Conservation (phyloP, 2,888 invertebrate genomes). For the Corythucha ciliata region DNA sequence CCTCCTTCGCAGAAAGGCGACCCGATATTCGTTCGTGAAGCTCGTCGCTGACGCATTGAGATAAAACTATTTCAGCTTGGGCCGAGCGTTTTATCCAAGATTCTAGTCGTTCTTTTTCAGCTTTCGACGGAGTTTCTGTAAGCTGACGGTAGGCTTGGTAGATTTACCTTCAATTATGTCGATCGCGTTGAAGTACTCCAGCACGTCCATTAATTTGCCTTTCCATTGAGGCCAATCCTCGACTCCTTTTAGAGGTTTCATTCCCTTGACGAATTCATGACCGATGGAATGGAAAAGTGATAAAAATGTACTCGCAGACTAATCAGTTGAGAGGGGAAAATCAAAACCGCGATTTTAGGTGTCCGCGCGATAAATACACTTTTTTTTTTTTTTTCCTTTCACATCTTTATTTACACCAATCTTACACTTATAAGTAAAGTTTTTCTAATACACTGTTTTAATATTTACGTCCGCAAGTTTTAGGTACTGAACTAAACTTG, state of each 20-base stretch:
- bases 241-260: constrained; percentile 15
- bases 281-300: neutral
- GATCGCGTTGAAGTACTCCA: no score
- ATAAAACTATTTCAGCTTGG: constrained; percentile 22
- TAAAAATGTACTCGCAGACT: neutral
- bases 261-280: constrained; percentile 9
- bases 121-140: constrained; percentile 1
- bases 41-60: constrained; percentile 19
- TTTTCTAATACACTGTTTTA: no score
- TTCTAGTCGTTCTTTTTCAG: constrained; percentile 1
- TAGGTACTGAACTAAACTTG: no score
- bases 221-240: constrained; percentile 11
- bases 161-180: no score
- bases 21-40: constrained; percentile 10
- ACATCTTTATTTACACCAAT: no score
- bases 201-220: neutral
- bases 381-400: no score
- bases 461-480: no score
- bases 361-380: no score
- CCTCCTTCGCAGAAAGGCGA: constrained; percentile 15
- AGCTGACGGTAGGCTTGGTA: neutral
- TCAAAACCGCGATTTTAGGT: no score
- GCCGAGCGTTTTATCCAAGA: constrained; percentile 11
- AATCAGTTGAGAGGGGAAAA: no score
- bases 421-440: no score